These are phyloP conservation scores for Koerneria pararmatus DNA, from an alignment of 2,888 invertebrate genomes.

Conservation along the genomic window DNA sequence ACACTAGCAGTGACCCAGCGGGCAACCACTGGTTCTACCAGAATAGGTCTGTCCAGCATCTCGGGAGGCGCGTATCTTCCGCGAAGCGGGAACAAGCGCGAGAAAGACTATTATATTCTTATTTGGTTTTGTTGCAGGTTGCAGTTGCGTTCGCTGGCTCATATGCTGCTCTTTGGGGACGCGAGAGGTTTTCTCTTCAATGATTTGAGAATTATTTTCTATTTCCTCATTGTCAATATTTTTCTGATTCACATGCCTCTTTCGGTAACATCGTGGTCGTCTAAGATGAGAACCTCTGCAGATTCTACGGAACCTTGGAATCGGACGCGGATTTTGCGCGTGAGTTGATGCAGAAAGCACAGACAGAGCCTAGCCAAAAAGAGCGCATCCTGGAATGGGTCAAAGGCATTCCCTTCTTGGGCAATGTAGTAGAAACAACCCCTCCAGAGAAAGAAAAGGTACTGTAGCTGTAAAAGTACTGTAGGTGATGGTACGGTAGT, in stretches of 20 bases:
- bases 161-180: conserved; percentile 48
- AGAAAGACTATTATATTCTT: too few relatives aligned
- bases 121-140: conserved; percentile 27
- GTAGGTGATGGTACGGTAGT: too few relatives aligned
- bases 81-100: too few relatives aligned
- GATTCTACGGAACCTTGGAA: conserved; percentile 49
- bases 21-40: too few relatives aligned
- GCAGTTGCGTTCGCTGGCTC: conserved; percentile 36
- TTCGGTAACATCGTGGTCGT: too few relatives aligned
- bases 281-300: conserved; percentile 21
- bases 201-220: neutral
- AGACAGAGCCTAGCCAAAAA: conserved; percentile 8
- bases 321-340: conserved; percentile 45
- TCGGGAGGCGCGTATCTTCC: too few relatives aligned
- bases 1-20: too few relatives aligned
- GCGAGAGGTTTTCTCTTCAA: conserved; percentile 32
- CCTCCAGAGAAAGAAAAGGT: conserved; percentile 38
- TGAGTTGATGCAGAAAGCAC: conserved; percentile 33
- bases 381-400: conserved; percentile 25
- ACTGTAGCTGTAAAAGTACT: neutral
- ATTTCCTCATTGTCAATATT: neutral
- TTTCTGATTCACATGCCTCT: too few relatives aligned
- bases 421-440: conserved; percentile 28
- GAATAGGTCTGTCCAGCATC: too few relatives aligned
- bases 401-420: conserved; percentile 33